Base-by-base conservation (phyloP, 64 coral and sea anemone species). In the Montipora sp. region DNA sequence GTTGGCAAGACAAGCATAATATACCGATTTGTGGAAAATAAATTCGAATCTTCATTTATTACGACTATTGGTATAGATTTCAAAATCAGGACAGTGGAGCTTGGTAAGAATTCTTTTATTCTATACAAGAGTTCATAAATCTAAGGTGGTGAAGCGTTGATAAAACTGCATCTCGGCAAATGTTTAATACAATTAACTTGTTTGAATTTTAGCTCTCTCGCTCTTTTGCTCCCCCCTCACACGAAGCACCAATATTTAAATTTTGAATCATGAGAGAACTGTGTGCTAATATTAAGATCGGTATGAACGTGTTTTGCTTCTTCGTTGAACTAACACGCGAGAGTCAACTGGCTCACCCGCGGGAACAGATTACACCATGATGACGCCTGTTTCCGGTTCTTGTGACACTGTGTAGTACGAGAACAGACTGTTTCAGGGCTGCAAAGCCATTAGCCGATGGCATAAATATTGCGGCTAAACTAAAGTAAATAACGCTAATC, bases 11-110 rank as follows among this genome's bases (percentile, higher is more conserved):
- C 96, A 18, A 95, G 96, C 27, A 98, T 98, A 63, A 95, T 98
- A 73, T 98, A 95, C 58, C 76, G 96, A 83, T 98, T 98, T 80
- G 93, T 90, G 2, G 96, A 98, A 50, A 95, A 98, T 71, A 95
- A 90, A 12, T 98, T 98, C 68, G 95, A 98, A 27, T 92, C 96
- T 7, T 87, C 93, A 7, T 98, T 98, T 83, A 95, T 98, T 12
- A 92, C 93, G n/a, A 98, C 96, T 8, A 98, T 98, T 22, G 96
- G 96, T 51, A 98, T 98, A 20, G 96, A 98, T 81, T 98, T 98
- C 63, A 98, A 98, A 86, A 98, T 98, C 73, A 98, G 93, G 90
- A 98, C 96, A 7, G 47, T 98, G 47, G 90, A 98, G 1, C 77
- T 98, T 9, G 96, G 96, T 98, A 49, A 87, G 96, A 83, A 7